Conservation (phyloP, 2,888 invertebrate genomes). For the Venusia cambrica region DNA sequence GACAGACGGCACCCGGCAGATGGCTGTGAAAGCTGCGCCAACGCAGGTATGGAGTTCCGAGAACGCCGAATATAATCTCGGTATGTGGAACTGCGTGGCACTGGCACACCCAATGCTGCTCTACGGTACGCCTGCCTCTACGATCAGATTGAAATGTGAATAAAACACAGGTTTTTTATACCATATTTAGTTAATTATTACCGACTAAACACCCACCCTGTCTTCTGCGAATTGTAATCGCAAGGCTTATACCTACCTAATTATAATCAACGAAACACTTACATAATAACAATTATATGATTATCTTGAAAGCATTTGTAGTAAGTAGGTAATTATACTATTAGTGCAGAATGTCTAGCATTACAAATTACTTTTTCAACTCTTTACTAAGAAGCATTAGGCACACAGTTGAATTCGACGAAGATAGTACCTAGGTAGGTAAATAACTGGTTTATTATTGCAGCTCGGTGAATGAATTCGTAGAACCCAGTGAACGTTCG, state of each 20-base stretch:
- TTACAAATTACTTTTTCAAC: not conserved
- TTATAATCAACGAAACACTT: too few species aligned
- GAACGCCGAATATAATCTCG: conserved; percentile 77
- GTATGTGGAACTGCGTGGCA: conserved; percentile 63
- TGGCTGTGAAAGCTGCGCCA: conserved; percentile 67
- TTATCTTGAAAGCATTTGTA: too few species aligned
- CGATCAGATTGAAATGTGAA: not conserved
- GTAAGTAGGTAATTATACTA: too few species aligned
- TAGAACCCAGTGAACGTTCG: conserved; percentile 60
- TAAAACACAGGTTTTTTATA: too few species aligned
- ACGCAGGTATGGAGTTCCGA: conserved; percentile 73
- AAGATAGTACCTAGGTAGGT: conserved; percentile 47
- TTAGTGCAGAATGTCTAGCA: not conserved
- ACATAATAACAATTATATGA: too few species aligned
- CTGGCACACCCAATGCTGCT: conserved; percentile 50
- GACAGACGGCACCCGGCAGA: conserved; percentile 64
- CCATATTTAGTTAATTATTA: too few species aligned
- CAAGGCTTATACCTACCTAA: too few species aligned
- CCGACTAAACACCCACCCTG: too few species aligned
- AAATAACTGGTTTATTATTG: conserved; percentile 55
- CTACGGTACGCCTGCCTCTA: conserved; percentile 58
- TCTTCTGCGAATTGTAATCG: too few species aligned
- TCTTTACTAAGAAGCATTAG: conserved; percentile 6
- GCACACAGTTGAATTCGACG: conserved; percentile 29
- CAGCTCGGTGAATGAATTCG: conserved; percentile 64